These are phyloP conservation scores for Erpobdella octoculata DNA, from an alignment of 2,888 invertebrate species.

Conservation along the genomic window DNA sequence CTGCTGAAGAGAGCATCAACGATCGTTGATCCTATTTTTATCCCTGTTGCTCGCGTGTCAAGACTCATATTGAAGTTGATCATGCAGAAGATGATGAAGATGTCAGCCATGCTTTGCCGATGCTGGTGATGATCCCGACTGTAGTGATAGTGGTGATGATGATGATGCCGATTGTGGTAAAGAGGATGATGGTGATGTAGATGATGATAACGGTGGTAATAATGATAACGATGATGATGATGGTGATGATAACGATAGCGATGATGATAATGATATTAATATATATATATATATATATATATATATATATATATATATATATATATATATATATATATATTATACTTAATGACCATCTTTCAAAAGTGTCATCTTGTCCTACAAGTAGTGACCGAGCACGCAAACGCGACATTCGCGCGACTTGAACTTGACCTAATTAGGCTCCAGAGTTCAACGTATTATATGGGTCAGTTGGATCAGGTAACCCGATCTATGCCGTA, in stretches of 20 bases:
- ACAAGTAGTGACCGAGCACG: not conserved
- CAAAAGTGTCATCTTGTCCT: not conserved
- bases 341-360: not conserved
- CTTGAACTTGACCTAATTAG: not conserved
- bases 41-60: too few relatives aligned
- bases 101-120: too few relatives aligned
- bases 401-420: not conserved
- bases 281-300: not conserved
- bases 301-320: not conserved
- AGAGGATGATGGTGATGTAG: not conserved
- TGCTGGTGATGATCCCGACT: too few relatives aligned
- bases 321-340: too few relatives aligned
- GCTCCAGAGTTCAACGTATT: not conserved
- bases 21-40: too few relatives aligned
- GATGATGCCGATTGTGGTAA: too few relatives aligned
- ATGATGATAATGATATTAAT: conserved; percentile 22
- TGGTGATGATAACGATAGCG: conserved; percentile 22
- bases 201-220: conserved; percentile 17
- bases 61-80: too few relatives aligned
- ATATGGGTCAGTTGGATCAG: not conserved
- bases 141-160: too few relatives aligned
- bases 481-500: too few relatives aligned
- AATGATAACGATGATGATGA: conserved; percentile 26
- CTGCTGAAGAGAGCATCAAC: too few relatives aligned
- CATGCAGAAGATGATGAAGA: too few relatives aligned